These are phyloP conservation scores for Andricus quercusramuli DNA, from an alignment of 2,888 invertebrate species.

Conservation along the genomic window DNA sequence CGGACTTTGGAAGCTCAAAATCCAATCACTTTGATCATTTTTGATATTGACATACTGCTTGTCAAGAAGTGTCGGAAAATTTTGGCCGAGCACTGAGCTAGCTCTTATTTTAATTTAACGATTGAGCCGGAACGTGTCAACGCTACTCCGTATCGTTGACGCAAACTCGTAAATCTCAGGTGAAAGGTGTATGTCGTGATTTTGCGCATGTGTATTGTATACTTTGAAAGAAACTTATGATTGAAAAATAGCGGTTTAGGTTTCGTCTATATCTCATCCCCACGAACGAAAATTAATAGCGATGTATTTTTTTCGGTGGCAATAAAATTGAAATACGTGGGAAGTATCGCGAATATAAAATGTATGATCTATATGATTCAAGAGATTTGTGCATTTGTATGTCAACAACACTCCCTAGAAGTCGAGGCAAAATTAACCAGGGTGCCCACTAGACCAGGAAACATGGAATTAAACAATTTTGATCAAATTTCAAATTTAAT, in stretches of 20 bases:
- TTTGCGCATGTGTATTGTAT: constrained; percentile 26
- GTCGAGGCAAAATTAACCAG: background rate
- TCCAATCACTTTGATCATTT: background rate
- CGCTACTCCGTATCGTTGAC: constrained; percentile 50
- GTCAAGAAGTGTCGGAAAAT: background rate
- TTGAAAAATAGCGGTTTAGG: constrained; percentile 8
- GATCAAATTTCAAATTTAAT: too few species aligned
- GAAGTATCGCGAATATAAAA: background rate
- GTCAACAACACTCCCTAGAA: background rate
- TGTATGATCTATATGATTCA: background rate
- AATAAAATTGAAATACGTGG: constrained; percentile 31
- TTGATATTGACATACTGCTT: background rate
- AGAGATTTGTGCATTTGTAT: background rate
- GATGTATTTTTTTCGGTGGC: constrained; percentile 41
- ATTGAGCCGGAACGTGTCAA: constrained; percentile 43
- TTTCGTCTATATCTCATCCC: constrained; percentile 1
- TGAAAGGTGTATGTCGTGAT: constrained; percentile 47
- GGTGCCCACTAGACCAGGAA: too few species aligned
- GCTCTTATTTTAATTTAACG: constrained; percentile 41
- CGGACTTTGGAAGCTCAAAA: background rate
- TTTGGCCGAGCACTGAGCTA: constrained; percentile 13
- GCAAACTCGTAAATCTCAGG: constrained; percentile 46
- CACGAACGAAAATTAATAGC: constrained; percentile 26
- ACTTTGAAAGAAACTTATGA: constrained; percentile 28
- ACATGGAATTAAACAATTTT: too few species aligned